Conservation (phyloP, 2,113 vertebrate genomes). For the Epinephelus lanceolatus region DNA sequence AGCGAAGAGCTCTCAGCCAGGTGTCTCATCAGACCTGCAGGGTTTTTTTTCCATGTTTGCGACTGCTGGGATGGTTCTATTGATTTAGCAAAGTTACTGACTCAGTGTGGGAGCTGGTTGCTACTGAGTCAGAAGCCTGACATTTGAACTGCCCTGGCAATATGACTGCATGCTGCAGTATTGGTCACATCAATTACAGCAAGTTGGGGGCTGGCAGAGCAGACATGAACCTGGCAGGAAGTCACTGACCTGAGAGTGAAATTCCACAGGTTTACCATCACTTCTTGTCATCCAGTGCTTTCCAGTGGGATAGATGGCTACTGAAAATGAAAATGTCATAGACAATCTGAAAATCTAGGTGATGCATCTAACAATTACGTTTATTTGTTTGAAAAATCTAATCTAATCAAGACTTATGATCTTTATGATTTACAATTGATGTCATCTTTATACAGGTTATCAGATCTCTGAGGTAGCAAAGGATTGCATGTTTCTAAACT, state of each 20-base stretch:
- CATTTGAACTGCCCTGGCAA: conserved; percentile 44
- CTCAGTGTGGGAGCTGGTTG: conserved; percentile 46
- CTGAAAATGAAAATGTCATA: neutral
- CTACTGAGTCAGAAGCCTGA: conserved; percentile 62
- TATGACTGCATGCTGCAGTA: conserved; percentile 31
- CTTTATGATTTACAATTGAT: neutral
- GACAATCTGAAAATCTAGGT: neutral
- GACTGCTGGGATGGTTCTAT: conserved; percentile 27
- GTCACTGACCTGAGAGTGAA: conserved; percentile 39
- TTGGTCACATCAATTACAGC: conserved; percentile 52
- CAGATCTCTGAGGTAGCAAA: neutral
- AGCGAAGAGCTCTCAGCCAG: conserved; percentile 40
- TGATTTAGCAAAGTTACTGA: conserved; percentile 29
- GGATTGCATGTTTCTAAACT: neutral
- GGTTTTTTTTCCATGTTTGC: conserved; percentile 2
- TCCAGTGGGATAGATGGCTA: neutral
- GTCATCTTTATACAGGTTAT: neutral
- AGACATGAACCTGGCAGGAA: conserved; percentile 56
- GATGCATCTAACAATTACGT: neutral
- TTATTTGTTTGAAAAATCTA: neutral
- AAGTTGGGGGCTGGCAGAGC: conserved; percentile 6
- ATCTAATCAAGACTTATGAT: neutral
- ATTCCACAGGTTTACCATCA: conserved; percentile 49
- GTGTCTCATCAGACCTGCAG: conserved; percentile 42
- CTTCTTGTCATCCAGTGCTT: conserved; percentile 34